Evolutionary conservation across 1,140 invertebrate genomes (phyloP).

Genomic region (Lepidostoma basale): DNA sequence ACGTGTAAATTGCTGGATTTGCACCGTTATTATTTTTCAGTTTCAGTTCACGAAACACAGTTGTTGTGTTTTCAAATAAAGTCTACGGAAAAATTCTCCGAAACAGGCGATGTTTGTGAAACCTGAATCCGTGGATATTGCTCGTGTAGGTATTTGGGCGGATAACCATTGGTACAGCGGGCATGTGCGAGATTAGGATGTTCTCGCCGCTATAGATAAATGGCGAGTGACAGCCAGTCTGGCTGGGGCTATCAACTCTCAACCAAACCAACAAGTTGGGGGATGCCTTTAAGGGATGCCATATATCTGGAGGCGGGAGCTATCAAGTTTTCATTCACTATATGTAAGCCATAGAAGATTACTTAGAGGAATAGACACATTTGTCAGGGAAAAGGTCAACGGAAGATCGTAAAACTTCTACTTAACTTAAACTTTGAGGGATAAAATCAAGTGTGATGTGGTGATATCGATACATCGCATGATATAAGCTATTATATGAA

Average conservation of each 20-base stretch:
- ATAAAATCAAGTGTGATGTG: too few relatives aligned
- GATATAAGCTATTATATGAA: too few relatives aligned
- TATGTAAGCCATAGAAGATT: conserved; percentile 11
- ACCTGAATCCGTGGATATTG: conserved; percentile 5
- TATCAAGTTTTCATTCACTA: conserved; percentile 27
- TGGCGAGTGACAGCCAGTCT: conserved; percentile 41
- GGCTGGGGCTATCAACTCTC: conserved; percentile 41
- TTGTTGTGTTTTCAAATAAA: too few relatives aligned
- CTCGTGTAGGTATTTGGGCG: neutral
- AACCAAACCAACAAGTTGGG: conserved; percentile 29
- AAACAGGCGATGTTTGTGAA: neutral
- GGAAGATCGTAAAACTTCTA: too few relatives aligned
- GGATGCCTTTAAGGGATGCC: conserved; percentile 31
- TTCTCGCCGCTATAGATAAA: conserved; percentile 34
- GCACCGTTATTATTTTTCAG: too few relatives aligned
- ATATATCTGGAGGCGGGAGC: conserved; percentile 34
- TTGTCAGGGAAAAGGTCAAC: conserved; percentile 12
- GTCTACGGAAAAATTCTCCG: neutral
- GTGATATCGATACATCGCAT: too few relatives aligned
- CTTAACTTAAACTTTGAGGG: too few relatives aligned
- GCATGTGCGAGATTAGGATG: conserved; percentile 1
- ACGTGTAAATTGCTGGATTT: too few relatives aligned
- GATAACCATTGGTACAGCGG: neutral
- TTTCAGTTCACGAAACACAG: too few relatives aligned
- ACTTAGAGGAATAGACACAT: conserved; percentile 17